These are phyloP conservation scores for Atta cephalotes DNA, from an alignment of 1,140 invertebrate genomes.

Conservation along the genomic window DNA sequence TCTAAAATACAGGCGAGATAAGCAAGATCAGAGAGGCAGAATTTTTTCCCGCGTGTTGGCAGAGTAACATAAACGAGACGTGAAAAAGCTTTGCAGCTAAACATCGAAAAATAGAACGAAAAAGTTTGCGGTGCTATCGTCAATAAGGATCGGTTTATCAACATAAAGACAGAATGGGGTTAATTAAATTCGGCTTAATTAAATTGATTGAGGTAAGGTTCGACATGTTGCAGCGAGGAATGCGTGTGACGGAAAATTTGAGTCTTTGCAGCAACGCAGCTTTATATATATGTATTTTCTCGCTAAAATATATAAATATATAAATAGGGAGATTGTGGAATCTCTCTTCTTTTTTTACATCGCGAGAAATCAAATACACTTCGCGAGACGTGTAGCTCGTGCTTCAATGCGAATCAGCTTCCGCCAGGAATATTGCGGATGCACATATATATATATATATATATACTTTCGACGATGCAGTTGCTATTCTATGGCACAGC, in stretches of 20 bases:
- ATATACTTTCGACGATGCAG: not conserved
- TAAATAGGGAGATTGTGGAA: not conserved
- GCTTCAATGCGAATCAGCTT: not conserved
- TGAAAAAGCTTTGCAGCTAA: not conserved
- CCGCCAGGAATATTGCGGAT: not conserved
- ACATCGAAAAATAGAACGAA: conserved; percentile 11
- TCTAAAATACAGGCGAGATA: conserved; percentile 11
- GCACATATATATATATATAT: not conserved
- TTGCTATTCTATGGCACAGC: conserved; percentile 17
- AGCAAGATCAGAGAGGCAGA: not conserved
- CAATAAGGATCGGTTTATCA: conserved; percentile 36
- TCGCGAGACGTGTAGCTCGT: not conserved
- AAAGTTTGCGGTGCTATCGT: not conserved
- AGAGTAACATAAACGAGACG: not conserved
- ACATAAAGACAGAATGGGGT: not conserved
- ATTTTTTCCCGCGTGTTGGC: conserved; percentile 8
- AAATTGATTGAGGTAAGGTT: conserved; percentile 16
- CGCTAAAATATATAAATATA: not conserved
- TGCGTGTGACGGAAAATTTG: not conserved
- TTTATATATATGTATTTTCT: not conserved
- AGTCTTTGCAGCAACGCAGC: too few relatives aligned
- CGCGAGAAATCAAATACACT: not conserved
- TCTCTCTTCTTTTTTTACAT: not conserved
- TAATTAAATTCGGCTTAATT: conserved; percentile 32
- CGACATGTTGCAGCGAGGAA: too few relatives aligned